Conservation (phyloP, 2,113 vertebrate genomes). For the Cebus imitator region DNA sequence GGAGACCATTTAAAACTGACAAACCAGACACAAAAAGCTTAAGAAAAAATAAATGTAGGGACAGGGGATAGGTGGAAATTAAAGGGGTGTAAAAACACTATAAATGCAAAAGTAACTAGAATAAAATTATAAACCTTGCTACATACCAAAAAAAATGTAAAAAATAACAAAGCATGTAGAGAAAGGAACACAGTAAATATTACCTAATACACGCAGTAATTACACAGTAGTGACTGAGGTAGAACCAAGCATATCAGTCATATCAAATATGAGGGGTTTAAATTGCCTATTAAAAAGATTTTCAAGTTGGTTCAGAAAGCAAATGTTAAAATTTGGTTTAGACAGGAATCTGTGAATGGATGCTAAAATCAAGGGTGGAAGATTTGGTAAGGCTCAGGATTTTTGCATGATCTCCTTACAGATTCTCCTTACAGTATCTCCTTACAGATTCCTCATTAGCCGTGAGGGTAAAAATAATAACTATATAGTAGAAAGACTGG, state of each 20-base stretch:
- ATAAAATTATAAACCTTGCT: neutral
- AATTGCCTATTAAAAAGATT: slow-evolving; percentile 5
- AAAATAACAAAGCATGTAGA: neutral
- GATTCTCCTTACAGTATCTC: neutral
- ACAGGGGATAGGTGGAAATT: too few species aligned
- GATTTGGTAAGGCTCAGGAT: neutral
- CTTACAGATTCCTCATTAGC: neutral
- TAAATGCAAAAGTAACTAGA: neutral
- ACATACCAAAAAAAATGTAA: slow-evolving; percentile 30
- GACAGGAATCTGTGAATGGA: neutral
- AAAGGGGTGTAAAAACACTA: neutral
- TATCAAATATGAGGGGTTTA: neutral
- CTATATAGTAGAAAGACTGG: neutral
- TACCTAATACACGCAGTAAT: neutral
- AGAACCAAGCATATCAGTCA: neutral
- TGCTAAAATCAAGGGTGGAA: neutral
- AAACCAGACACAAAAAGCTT: neutral
- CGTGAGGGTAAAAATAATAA: neutral
- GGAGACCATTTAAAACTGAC: neutral
- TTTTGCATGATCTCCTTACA: neutral
- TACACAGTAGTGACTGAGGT: neutral
- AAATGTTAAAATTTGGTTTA: slow-evolving; percentile 33
- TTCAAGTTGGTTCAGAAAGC: neutral
- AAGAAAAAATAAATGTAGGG: neutral
- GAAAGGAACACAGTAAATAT: neutral